Conservation (phyloP, 1,140 invertebrate species). For the Drosophila kohkoa region DNA sequence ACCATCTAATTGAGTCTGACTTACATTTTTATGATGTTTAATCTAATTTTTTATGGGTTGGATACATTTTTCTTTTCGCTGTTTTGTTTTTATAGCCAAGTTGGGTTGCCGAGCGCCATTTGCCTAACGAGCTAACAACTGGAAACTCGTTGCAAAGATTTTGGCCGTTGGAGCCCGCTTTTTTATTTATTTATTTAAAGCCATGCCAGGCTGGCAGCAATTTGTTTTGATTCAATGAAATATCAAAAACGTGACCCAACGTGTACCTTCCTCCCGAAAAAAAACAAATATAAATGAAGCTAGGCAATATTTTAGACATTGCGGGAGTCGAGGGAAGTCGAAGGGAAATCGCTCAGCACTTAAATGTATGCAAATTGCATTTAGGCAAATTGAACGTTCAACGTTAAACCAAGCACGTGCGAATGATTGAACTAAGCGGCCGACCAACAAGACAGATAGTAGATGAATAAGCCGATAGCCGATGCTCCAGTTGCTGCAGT, state of each 20-base stretch:
- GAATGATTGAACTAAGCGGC: constrained; percentile 59
- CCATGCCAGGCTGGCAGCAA: constrained; percentile 48
- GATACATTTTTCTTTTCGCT: constrained; percentile 25
- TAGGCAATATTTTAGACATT: constrained; percentile 36
- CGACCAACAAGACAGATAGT: constrained; percentile 12
- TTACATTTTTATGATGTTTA: constrained; percentile 79
- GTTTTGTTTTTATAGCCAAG: constrained; percentile 40
- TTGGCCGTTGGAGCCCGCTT: constrained; percentile 45
- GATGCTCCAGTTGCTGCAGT: too few species aligned
- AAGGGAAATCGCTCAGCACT: constrained; percentile 21
- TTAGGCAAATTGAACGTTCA: constrained; percentile 66
- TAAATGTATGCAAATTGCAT: constrained; percentile 76
- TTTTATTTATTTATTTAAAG: constrained; percentile 74
- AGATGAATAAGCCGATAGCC: constrained; percentile 15
- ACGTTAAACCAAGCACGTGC: constrained; percentile 69
- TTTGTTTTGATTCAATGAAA: constrained; percentile 84
- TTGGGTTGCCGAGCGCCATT: constrained; percentile 36
- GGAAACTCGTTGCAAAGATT: constrained; percentile 61
- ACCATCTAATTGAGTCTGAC: constrained; percentile 69
- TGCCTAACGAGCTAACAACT: constrained; percentile 70
- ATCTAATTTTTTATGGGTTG: constrained; percentile 69
- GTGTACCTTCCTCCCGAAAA: constrained; percentile 42
- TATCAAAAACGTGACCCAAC: constrained; percentile 80
- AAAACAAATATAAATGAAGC: constrained; percentile 29
- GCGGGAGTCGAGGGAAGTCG: background rate